Conservation (phyloP, 2,888 invertebrate species). For the Scelioninae gen. 2 region DNA sequence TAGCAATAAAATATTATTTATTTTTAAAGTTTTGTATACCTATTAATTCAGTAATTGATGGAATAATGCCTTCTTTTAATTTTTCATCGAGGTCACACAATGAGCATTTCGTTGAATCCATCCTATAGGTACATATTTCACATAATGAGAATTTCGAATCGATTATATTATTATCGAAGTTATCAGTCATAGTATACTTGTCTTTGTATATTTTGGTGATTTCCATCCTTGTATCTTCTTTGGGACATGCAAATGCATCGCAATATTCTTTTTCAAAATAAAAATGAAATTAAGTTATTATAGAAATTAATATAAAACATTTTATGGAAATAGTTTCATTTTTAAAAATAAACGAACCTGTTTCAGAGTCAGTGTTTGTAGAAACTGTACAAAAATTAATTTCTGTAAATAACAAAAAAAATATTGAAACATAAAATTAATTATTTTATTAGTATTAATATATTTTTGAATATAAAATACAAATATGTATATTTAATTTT, state of each 20-base stretch:
- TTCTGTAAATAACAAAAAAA: too few relatives aligned
- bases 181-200: slow-evolving; percentile 9
- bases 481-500: too few relatives aligned
- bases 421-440: too few relatives aligned
- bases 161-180: not conserved
- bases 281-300: not conserved
- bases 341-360: too few relatives aligned
- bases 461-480: too few relatives aligned
- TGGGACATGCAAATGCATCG: not conserved
- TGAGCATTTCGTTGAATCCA: slow-evolving; percentile 13
- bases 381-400: too few relatives aligned
- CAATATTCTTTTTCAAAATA: not conserved
- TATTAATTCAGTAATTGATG: slow-evolving; percentile 6
- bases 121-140: slow-evolving; percentile 4
- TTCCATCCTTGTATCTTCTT: not conserved
- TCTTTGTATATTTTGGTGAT: not conserved
- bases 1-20: too few relatives aligned
- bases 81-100: slow-evolving; percentile 20
- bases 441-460: too few relatives aligned
- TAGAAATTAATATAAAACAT: too few relatives aligned
- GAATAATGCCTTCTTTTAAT: slow-evolving; percentile 5
- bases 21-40: too few relatives aligned
- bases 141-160: slow-evolving; percentile 11
- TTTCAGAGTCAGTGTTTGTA: too few relatives aligned
- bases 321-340: too few relatives aligned